Evolutionary conservation across 2,797 vertebrate species (phyloP), one percentile per base, ranked within the genome.

Genomic region (Enoplosus armatus): DNA sequence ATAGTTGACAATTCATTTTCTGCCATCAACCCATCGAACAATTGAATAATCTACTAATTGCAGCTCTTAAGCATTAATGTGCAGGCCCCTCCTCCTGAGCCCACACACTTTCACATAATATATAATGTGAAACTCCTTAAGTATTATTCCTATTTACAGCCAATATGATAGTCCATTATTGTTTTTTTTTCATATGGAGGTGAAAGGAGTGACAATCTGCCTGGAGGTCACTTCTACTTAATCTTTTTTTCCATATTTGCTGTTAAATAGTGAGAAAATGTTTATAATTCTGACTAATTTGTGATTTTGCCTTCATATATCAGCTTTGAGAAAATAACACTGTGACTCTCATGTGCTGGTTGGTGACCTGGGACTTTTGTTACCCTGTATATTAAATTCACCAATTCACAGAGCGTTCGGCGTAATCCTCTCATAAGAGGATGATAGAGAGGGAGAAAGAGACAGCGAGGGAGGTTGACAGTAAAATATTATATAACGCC

Each of bases 351-450:
- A 72, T 59, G 9, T 78, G 70, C 63, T 67, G 56, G 35, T 20
- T 53, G 37, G 48, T 76, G 86, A 85, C 84, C 85, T 62, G 27
- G 35, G 77, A 86, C 79, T 71, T 87, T 82, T 86, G 75, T 85
- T 72, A 81, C 80, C 82, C 78, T 85, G 85, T 82, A 80, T 91
- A 92, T 93, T 90, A 89, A 87, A 93, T 90, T 89, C 84, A 89
- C 83, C 83, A 87, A 84, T 93, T 92, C 89, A 87, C 89, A 89
- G 82, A 90, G 80, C 79, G 69, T 89, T 89, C 85, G 54, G 66
- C 61, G 71, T 93, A 95, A 95, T 95, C 94, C 92, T 86, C 84
- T 77, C 88, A 83, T 93, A 95, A 93, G 89, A 95, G 92, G 94
- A 95, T 95, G 91, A 94, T 73, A 29, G 71, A 80, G 82, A 79